Base-by-base conservation (phyloP, 2,888 invertebrate genomes). In the Neoaliturus tenellus region DNA sequence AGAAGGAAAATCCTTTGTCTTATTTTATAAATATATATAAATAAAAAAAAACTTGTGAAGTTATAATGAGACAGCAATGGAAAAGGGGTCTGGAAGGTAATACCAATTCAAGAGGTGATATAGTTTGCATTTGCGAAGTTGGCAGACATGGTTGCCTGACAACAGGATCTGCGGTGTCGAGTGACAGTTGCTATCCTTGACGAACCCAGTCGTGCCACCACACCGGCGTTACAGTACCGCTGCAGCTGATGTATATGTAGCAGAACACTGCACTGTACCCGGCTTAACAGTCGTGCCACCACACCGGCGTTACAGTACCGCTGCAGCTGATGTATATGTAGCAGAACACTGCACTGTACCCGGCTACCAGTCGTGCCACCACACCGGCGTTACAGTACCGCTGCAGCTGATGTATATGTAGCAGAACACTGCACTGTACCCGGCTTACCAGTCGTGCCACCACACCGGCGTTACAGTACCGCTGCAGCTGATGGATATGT, bases 181-280 rank as follows among this genome's bases (percentile, higher is more conserved):
- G 62, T 62, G 62, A 28, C 62, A 62, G 62, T 62, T 62, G 62
- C 12, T 62, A 62, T 62, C 62, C 62, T 62, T 62, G 62, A 62
- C 62, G 17, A 20, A 31, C 28, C 14, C 28, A 28, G 28, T 14
- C 28, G 62, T 28, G 31, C 62, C 31, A 62, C 55, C 55, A 55
- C 55, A 55, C 1, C 12, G 14, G 28, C 62, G 62, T 12, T 62
- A 55, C 55, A 23, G 55, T 55, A 55, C 55, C 55, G 23, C 55
- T 55, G 31, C 62, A 62, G 14, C n/a, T 62, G 62, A 14, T n/a
- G 5, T 17, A 17, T 31, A 14, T 28, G 62, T 31, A 62, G 28
- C 62, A 62, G 62, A 25, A 48, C 14, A 55, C 12, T 55, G 55
- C 25, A 5, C 55, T 55, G 48, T 4, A 17, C 55, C 12, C n/a